Conservation (phyloP, 2,797 vertebrate species). For the Euthynnus affinis region DNA sequence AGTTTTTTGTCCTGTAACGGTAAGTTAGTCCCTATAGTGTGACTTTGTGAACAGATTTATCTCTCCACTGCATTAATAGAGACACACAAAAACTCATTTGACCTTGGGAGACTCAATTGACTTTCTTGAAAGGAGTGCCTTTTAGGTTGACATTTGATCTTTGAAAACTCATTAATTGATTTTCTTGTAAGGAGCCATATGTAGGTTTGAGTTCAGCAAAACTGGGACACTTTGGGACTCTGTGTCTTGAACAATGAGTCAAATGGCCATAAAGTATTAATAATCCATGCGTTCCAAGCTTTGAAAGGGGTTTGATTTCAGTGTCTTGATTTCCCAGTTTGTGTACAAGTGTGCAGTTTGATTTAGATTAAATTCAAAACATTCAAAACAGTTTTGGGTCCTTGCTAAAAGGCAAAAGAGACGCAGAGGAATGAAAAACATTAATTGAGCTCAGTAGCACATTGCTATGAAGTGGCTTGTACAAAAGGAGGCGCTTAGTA, state of each 20-base stretch:
- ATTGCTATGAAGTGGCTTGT: slow-evolving; percentile 15
- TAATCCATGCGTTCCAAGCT: slow-evolving; percentile 18
- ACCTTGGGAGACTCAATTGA: not conserved
- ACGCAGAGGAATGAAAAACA: slow-evolving; percentile 29
- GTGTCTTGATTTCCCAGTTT: slow-evolving; percentile 27
- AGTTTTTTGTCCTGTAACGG: not conserved
- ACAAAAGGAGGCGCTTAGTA: slow-evolving; percentile 44
- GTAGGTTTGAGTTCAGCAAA: not conserved
- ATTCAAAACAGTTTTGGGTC: slow-evolving; percentile 35
- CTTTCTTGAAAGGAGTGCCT: not conserved
- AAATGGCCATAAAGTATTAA: slow-evolving; percentile 28
- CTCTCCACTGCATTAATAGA: not conserved
- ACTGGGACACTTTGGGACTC: not conserved
- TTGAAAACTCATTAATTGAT: not conserved
- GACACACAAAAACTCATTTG: not conserved
- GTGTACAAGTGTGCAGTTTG: slow-evolving; percentile 32
- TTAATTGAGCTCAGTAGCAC: slow-evolving; percentile 30
- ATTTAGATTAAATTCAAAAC: slow-evolving; percentile 41
- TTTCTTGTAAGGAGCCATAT: not conserved
- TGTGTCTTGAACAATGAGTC: slow-evolving; percentile 16
- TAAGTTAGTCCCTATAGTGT: no score
- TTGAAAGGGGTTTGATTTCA: slow-evolving; percentile 20
- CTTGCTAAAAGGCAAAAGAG: slow-evolving; percentile 38
- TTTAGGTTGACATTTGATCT: not conserved
- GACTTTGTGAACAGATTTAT: not conserved